These are phyloP conservation scores for Caenorhabditis tropicalis DNA, from an alignment of 1,140 invertebrate species.

Conservation along the genomic window DNA sequence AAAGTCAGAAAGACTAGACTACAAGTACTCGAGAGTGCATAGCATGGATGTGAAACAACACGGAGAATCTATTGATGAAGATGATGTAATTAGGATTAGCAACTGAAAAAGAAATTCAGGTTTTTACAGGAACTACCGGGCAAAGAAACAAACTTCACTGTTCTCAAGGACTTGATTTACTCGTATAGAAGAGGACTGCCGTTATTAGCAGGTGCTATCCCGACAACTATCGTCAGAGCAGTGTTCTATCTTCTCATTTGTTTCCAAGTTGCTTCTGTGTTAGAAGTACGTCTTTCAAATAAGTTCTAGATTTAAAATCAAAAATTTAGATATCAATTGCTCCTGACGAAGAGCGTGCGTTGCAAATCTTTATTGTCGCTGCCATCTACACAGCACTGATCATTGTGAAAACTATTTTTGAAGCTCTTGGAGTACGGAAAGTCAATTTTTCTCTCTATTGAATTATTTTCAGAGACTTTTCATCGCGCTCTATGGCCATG, in stretches of 20 bases:
- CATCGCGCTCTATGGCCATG: conserved; percentile 68
- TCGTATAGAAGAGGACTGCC: conserved; percentile 11
- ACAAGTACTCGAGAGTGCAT: conserved; percentile 43
- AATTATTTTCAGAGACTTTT: conserved; percentile 58
- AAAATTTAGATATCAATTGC: conserved; percentile 42
- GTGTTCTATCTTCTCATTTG: conserved; percentile 48
- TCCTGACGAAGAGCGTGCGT: conserved; percentile 13
- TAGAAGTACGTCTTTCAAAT: conserved; percentile 20
- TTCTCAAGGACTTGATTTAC: conserved; percentile 31
- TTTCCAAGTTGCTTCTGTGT: conserved; percentile 47
- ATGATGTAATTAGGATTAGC: background rate
- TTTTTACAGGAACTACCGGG: conserved; percentile 28
- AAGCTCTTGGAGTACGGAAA: conserved; percentile 42
- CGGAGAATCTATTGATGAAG: background rate
- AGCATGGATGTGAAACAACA: conserved; percentile 33
- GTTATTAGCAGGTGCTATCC: conserved; percentile 19
- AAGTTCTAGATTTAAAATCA: background rate
- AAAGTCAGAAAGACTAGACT: conserved; percentile 47
- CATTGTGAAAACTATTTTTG: conserved; percentile 50
- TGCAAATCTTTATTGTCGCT: conserved; percentile 45
- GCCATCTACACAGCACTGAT: conserved; percentile 50
- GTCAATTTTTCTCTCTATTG: background rate
- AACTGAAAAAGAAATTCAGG: background rate
- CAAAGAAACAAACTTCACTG: conserved; percentile 27
- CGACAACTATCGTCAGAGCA: conserved; percentile 44